Evolutionary conservation across 2,113 vertebrate genomes (phyloP).

Genomic region (Fregata magnificens): DNA sequence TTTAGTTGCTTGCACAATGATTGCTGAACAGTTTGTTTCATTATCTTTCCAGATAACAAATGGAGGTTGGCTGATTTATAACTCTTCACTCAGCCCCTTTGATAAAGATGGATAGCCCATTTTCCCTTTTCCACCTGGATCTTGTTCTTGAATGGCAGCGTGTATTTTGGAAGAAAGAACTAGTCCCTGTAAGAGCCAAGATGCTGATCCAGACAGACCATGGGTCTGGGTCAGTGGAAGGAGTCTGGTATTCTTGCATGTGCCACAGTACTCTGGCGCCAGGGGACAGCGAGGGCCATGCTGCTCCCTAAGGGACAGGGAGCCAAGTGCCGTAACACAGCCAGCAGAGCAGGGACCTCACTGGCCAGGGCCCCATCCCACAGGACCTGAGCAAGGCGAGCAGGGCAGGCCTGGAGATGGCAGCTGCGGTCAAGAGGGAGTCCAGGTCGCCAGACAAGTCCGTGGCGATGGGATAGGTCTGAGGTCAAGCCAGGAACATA

Average conservation of each 20-base stretch:
- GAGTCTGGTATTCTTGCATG: neutral
- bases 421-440: neutral
- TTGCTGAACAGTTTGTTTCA: neutral
- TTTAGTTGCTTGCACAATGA: neutral
- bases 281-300: neutral
- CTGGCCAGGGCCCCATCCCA: neutral
- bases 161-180: neutral
- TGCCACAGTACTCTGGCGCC: neutral
- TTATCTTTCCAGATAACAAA: slow-evolving; percentile 1
- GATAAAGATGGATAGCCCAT: neutral
- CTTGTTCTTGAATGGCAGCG: neutral
- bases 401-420: neutral
- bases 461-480: neutral
- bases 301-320: neutral
- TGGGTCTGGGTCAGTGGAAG: neutral
- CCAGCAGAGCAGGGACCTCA: neutral
- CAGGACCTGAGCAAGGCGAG: neutral
- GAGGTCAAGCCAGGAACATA: neutral
- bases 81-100: neutral
- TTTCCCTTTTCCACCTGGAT: neutral
- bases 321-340: fast-evolving
- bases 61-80: neutral
- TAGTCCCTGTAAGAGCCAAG: neutral
- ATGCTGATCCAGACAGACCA: neutral
- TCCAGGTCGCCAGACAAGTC: neutral